Evolutionary conservation across 2,113 vertebrate genomes (phyloP).

Genomic region (Pachycephala philippinensis): DNA sequence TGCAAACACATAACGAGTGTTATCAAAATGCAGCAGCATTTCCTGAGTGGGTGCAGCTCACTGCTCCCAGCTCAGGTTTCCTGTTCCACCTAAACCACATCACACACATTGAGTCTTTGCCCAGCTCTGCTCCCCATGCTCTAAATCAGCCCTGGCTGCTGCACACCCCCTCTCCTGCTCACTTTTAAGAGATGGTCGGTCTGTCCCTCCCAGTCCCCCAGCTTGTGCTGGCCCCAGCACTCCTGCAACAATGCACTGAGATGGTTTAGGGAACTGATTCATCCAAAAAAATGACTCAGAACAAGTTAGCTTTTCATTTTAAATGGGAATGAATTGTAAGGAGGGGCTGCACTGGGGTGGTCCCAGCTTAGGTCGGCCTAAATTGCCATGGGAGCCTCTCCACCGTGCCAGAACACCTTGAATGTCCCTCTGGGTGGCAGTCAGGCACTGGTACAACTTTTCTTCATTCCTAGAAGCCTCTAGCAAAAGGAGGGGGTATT

Average conservation of each 20-base stretch:
- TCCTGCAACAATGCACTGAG: background rate
- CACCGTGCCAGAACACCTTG: background rate
- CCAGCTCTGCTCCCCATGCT: background rate
- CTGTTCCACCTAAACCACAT: background rate
- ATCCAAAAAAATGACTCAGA: background rate
- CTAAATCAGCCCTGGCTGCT: background rate
- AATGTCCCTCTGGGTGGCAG: background rate
- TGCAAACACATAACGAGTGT: background rate
- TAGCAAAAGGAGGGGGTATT: background rate
- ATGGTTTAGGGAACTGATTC: background rate
- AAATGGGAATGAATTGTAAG: background rate
- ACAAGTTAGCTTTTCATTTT: background rate
- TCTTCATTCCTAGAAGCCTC: background rate
- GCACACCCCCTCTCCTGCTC: accelerated
- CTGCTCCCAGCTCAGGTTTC: background rate
- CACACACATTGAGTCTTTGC: accelerated
- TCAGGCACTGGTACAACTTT: background rate
- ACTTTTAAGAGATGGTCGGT: background rate
- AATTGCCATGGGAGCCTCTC: background rate
- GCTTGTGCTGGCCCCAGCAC: background rate
- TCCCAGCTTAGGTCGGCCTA: background rate
- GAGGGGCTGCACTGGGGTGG: background rate
- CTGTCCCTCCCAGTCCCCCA: background rate
- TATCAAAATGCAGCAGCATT: background rate
- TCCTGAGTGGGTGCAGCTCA: background rate